Base-by-base conservation (phyloP, 2,797 vertebrate genomes). In the Schizothorax lantsangensis region DNA sequence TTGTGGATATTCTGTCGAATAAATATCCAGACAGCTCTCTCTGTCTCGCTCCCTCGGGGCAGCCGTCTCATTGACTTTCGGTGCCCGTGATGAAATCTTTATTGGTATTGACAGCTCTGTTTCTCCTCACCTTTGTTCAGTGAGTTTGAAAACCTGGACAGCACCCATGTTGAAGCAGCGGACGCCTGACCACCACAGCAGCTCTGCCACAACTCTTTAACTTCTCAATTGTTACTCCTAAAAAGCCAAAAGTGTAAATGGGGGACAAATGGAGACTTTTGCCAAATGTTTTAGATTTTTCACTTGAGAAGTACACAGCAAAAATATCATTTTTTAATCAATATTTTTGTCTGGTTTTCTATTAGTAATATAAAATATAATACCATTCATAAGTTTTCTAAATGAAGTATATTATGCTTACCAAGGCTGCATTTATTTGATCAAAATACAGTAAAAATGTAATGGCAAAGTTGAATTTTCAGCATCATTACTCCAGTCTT, bases 51-150 rank as follows among this genome's bases (percentile, higher is more conserved):
- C 90, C 91, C 89, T 87, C 88, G 88, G 91, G 92, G 91, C 88
- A 91, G 84, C 89, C 85, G 88, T 94, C 91, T 94, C 88, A 88
- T 82, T 93, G 92, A 91, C 91, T 93, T 87, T 92, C 89, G 88
- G 80, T 54, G 91, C 88, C 89, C 91, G 85, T 91, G 88, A 94
- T 93, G 84, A 93, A 93, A 93, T 93, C 93, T 94, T 93, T 91
- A 94, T 94, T 92, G 90, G 85, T 93, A 94, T 93, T 95, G 93
- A 91, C 93, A 94, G 92, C 88, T 92, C 90, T 88, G 85, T 33
- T 84, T 69, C 88, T 91, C 84, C 72, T 85, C 89, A 89, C 77
- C n/a, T 59, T 59, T 91, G 88, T 91, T 88, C 86, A 69, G 83
- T 88, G 85, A 85, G 26, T 71, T 40, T 81, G 33, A 81, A 69